These are phyloP conservation scores for cattle (Bos taurus) DNA, from an alignment of 2,113 vertebrate genomes.

Conservation along the genomic window ARS-UCD2.0 NC_037334.1:8045001-8045500, in stretches of 20 bases:
- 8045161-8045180: slow-evolving; percentile 13
- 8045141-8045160: slow-evolving; percentile 65
- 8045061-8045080: slow-evolving; percentile 56
- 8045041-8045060: slow-evolving; percentile 37
- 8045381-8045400: slow-evolving; percentile 44
- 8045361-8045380: slow-evolving; percentile 34
- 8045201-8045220: slow-evolving; percentile 61
- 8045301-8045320: slow-evolving; percentile 47
- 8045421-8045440: slow-evolving; percentile 23
- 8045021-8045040: slow-evolving; percentile 17
- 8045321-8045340: slow-evolving; percentile 51
- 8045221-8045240: slow-evolving; percentile 51
- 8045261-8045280: slow-evolving; percentile 63
- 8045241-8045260: slow-evolving; percentile 33
- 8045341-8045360: slow-evolving; percentile 47
- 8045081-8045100: slow-evolving; percentile 55
- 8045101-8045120: slow-evolving; percentile 70
- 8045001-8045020: slow-evolving; percentile 24
- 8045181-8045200: neutral
- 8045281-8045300: neutral
- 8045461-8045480: neutral
- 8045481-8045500: neutral
- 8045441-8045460: neutral
- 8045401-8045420: slow-evolving; percentile 61
- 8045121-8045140: slow-evolving; percentile 61